Evolutionary conservation across 1,140 invertebrate species (phyloP).

Genomic region (Solenopsis invicta): DNA sequence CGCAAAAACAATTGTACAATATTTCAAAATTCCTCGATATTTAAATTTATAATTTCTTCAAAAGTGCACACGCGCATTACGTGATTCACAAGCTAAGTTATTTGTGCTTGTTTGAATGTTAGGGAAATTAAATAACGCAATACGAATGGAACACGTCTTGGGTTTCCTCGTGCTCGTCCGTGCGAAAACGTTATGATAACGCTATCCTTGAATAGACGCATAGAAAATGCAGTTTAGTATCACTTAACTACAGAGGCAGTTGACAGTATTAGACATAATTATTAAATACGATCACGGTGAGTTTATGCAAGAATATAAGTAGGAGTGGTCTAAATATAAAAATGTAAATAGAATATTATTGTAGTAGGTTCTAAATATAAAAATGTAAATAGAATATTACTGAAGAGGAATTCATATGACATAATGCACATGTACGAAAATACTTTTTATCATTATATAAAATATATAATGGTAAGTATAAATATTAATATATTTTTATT

Average conservation of each 20-base stretch:
- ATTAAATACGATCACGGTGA: neutral
- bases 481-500: neutral
- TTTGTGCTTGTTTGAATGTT: neutral
- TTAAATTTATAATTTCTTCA: too few relatives aligned
- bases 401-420: neutral
- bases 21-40: neutral
- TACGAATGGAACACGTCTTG: neutral
- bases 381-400: neutral
- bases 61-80: neutral
- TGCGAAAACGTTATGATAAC: neutral
- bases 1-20: neutral
- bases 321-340: neutral
- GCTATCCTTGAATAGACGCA: neutral
- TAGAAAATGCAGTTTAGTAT: constrained; percentile 16
- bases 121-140: neutral
- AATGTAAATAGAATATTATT: neutral
- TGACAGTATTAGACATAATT: neutral
- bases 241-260: neutral
- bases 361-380: neutral
- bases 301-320: neutral
- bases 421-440: neutral
- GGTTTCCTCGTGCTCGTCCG: neutral
- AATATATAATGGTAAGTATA: too few relatives aligned
- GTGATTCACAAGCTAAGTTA: neutral
- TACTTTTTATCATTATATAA: neutral